Evolutionary conservation across 2,797 vertebrate species (phyloP), one percentile per base, ranked within the genome.

Genomic region (Lutjanus argentimaculatus): DNA sequence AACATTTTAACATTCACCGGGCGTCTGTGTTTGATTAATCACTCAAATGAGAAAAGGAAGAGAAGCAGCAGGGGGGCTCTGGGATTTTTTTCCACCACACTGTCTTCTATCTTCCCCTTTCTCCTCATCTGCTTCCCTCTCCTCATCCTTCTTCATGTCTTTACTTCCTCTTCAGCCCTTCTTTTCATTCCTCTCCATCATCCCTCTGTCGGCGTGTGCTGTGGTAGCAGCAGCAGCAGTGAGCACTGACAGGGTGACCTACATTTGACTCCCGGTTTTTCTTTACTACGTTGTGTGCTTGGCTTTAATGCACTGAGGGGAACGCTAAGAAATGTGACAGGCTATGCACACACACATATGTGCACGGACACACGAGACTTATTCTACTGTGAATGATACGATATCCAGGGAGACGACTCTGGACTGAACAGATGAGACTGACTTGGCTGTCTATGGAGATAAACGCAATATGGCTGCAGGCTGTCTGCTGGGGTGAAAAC

Each of bases 241-340:
- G 43, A 43, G 59, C 66, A 36, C 75, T 85, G 88, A 90, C 85
- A 82, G 84, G 5, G 11, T 92, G 92, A 95, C 95, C 94, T 95
- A 95, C 86, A 95, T 95, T 91, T 72, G 19, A 17, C 88, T 73
- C 74, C 57, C 36, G 66, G 67, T 63, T 79, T 84, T 48, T 78
- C 71, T 86, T 84, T 67, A 69, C 78, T 52, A 46, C 70, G 45
- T 13, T 36, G 45, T 59, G 64, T 21, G 62, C 56, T 22, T 59
- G 42, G 79, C 69, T 67, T 75, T 55, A 48, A 17, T 67, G 40
- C 75, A 48, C 61, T 21, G 56, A 66, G 65, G 30, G 65, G 69
- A 59, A 45, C 17, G 62, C 42, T 53, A 13, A 53, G 46, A 67
- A 45, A 58, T 45, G 66, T 42, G 70, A 79, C 46, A 13, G 82